Conservation (phyloP, 2,888 invertebrate species). For the Eristalis intricaria region DNA sequence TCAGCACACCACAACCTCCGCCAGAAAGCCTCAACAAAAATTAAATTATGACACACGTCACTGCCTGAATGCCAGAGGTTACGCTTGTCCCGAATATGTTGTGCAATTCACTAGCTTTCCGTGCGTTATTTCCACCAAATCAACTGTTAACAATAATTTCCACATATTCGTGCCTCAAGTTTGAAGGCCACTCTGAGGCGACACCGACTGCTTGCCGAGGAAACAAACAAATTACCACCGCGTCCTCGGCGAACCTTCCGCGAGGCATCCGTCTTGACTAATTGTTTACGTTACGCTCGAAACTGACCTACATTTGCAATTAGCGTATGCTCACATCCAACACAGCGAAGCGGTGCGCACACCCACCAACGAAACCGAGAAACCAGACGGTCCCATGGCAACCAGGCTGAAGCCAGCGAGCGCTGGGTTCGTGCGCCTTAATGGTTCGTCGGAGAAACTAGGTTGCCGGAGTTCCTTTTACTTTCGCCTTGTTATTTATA, state of each 20-base stretch:
- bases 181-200: neutral
- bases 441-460: slow-evolving; percentile 59
- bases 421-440: slow-evolving; percentile 62
- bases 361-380: slow-evolving; percentile 16
- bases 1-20: neutral
- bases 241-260: slow-evolving; percentile 20
- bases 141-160: neutral
- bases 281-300: slow-evolving; percentile 48
- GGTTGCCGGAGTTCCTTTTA: slow-evolving; percentile 64
- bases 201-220: neutral
- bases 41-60: neutral
- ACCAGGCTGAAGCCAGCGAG: slow-evolving; percentile 26
- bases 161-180: neutral
- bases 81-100: neutral
- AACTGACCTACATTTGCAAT: slow-evolving; percentile 70
- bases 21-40: neutral
- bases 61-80: neutral
- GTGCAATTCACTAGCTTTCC: neutral
- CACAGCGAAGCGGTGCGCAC: slow-evolving; percentile 19
- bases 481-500: slow-evolving; percentile 60
- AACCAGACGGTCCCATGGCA: slow-evolving; percentile 51
- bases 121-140: neutral
- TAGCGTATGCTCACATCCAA: slow-evolving; percentile 40
- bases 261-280: slow-evolving; percentile 28
- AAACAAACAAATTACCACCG: slow-evolving; percentile 39